Base-by-base conservation (phyloP, 2,113 vertebrate species). In the Chloropsis hardwickii region DNA sequence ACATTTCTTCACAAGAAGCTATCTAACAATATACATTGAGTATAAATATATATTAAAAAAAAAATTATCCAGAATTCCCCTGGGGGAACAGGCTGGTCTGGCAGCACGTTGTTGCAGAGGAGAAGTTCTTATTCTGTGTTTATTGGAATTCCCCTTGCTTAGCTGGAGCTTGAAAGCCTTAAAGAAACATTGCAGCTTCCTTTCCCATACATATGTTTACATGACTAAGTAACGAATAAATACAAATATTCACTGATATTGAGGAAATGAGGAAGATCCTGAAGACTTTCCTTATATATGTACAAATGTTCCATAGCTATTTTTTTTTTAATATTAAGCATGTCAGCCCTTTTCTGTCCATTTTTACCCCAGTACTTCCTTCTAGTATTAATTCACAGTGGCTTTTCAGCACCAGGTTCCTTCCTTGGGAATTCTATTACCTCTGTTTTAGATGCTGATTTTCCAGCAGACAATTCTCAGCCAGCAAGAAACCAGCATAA, bases 101-200 rank as follows among this genome's bases (percentile, higher is more conserved):
- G 29, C 2, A 7, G 37, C 27, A 37, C 10, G 2, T 27, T 61
- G 18, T n/a, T 40, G 10, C 0, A 3, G 31, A 53, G 48, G 6
- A 17, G 7, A 31, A 37, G 29, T 39, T 4, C 0, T 71, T 70
- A 28, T 27, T 76, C 20, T 0, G 14, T 57, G 15, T 65, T 72
- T 58, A 29, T 42, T 0, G 0, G 33, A 74, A 76, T 71, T 83
- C 53, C 48, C n/a, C 48, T 86, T 1, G 0, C 3, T 1, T 23
- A 57, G 22, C 20, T 58, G 39, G 20, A 22, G 5, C 37, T 37
- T 37, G 37, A 56, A 53, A 77, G n/a, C 15, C 71, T 44, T 54
- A 33, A 83, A 40, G 11, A 80, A 89, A 37, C 16, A 40, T 10
- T 0, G 0, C 3, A 0, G 18, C 28, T 60, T 66, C 58, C 11